phyloP scores from a whole-genome alignment of 1,140 invertebrate species.

The Dreissena rostriformis region DNA sequence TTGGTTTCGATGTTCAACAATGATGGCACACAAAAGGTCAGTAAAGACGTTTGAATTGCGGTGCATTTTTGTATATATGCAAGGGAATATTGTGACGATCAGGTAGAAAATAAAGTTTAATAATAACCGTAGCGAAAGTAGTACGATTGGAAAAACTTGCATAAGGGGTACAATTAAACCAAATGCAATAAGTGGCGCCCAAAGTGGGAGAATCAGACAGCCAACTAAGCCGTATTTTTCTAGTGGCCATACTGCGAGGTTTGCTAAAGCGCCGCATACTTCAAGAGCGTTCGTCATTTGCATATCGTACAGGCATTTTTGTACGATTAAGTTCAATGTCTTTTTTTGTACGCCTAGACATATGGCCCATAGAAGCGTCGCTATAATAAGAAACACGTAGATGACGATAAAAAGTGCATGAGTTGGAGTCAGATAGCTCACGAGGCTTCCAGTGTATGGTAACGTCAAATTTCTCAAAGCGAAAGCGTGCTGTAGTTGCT shows the following conservation, averaged over 20 bases:
- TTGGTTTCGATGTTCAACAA: neutral
- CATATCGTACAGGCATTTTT: slow-evolving; percentile 33
- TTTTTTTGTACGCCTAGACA: slow-evolving; percentile 5
- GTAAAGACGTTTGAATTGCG: neutral
- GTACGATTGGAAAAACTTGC: slow-evolving; percentile 18
- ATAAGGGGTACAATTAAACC: neutral
- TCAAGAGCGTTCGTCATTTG: slow-evolving; percentile 4
- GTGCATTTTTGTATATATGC: neutral
- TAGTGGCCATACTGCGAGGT: slow-evolving; percentile 12
- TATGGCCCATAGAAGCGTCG: neutral
- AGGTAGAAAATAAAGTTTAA: slow-evolving; percentile 14
- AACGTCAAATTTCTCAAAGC: slow-evolving; percentile 6
- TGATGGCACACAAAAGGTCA: neutral
- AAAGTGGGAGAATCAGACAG: slow-evolving; percentile 15
- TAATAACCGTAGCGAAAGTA: slow-evolving; percentile 15
- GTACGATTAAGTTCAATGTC: slow-evolving; percentile 18
- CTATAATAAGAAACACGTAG: slow-evolving; percentile 5
- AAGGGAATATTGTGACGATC: neutral
- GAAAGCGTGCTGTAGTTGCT: neutral
- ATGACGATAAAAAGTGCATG: slow-evolving; percentile 17
- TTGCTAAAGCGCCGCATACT: slow-evolving; percentile 6
- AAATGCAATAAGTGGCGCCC: slow-evolving; percentile 4
- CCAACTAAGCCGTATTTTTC: slow-evolving; percentile 19
- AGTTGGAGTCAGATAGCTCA: slow-evolving; percentile 20
- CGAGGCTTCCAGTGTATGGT: slow-evolving; percentile 12